phyloP scores from a whole-genome alignment of 2,113 vertebrate species.

The Parus major region DNA sequence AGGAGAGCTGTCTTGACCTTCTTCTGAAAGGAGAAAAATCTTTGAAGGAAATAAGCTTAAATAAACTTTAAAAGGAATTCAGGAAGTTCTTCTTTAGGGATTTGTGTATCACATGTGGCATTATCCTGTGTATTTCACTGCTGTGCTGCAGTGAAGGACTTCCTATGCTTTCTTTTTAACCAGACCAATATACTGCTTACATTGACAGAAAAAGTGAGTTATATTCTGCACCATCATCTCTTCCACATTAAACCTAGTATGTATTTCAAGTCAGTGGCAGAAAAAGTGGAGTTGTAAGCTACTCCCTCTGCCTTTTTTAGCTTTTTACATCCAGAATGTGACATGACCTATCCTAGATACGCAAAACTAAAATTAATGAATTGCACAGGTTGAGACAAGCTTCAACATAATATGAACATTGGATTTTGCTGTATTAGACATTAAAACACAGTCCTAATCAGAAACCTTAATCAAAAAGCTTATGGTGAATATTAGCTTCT shows the following conservation, averaged over 20 bases:
- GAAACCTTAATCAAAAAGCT: conserved; percentile 23
- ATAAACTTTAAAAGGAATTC: conserved; percentile 10
- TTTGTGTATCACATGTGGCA: neutral
- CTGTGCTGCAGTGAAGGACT: neutral
- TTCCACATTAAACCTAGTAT: neutral
- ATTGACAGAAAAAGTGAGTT: neutral
- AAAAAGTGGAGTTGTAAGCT: neutral
- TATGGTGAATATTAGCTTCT: neutral
- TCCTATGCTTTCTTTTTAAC: neutral
- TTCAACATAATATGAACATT: neutral
- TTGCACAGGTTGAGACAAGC: neutral
- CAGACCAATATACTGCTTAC: neutral
- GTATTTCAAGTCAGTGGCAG: neutral
- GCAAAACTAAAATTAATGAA: neutral
- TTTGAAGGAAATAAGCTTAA: conserved; percentile 38
- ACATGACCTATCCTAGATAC: neutral
- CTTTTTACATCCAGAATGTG: neutral
- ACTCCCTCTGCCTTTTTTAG: neutral
- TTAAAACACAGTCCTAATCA: conserved; percentile 9
- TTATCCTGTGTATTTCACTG: neutral
- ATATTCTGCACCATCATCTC: neutral
- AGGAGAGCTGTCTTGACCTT: neutral
- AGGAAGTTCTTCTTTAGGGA: conserved; percentile 6
- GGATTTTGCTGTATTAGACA: neutral
- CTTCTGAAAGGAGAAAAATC: neutral